Base-by-base conservation (phyloP, 1,140 invertebrate genomes). In the Penaeus japonicus region DNA sequence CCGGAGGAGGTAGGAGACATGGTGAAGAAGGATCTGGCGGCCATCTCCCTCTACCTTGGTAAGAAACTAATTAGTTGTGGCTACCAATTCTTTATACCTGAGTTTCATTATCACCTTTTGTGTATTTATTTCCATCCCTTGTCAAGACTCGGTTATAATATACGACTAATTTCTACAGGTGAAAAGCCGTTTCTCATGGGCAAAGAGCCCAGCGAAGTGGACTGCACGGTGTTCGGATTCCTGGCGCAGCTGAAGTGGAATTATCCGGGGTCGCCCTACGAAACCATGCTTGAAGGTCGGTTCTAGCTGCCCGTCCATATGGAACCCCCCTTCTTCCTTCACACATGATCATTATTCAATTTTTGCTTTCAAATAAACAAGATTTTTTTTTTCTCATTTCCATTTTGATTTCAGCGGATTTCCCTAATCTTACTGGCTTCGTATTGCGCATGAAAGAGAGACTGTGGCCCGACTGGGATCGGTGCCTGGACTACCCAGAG, bases 391-490 rank as follows among this genome's bases (percentile, higher is more conserved):
- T 47, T 1, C 47, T 47, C 47, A 47, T 7, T 47, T 47, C 15
- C 47, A 47, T 47, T 47, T 47, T 47, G 47, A 47, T 47, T 47
- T 47, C 47, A 47, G 22, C 62, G 27, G 47, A 59, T 30, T 91
- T 24, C 55, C 81, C 62, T 1, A 93, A 93, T 83, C 83, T 93
- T 57, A 89, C 90, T 1, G 86, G 70, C 4, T 93, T 92, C 87
- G 91, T 91, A 75, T 84, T 91, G 18, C 83, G 92, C 18, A 92
- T 93, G 91, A 92, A 92, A 82, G 90, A 90, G 12, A 32, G 79
- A 7, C 92, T 91, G 77, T 93, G 92, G 92, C 91, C 91, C 2
- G 92, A 93, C 90, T 93, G 92, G 92, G 91, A 93, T 55, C 84
- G 92, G 27, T 91, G 89, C 78, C 75, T 90, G 24, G 57, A 62